These are phyloP conservation scores for Desmodus rotundus DNA, from an alignment of 2,113 vertebrate genomes.

Conservation along the genomic window DNA sequence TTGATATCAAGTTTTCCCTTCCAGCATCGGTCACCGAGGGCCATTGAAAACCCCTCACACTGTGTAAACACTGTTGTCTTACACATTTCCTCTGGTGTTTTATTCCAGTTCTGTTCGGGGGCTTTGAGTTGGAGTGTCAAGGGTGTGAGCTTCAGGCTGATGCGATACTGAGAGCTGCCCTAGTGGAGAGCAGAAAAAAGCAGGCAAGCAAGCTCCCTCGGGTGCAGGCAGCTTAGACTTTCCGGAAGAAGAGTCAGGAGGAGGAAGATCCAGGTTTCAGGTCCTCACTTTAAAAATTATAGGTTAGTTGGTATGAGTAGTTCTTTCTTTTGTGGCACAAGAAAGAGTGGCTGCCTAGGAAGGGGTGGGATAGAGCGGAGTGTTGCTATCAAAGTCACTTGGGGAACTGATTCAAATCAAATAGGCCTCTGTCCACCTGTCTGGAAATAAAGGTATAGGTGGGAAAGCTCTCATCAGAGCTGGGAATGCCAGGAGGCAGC, in stretches of 20 bases:
- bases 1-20: background rate
- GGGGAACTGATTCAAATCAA: background rate
- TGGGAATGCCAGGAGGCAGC: background rate
- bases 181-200: background rate
- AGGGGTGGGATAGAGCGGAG: no score
- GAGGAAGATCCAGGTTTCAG: background rate
- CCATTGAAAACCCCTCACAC: background rate
- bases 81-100: background rate
- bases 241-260: background rate
- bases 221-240: background rate
- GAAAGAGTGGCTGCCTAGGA: background rate
- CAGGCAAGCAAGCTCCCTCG: background rate
- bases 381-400: background rate
- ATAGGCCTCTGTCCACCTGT: background rate
- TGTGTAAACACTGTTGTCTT: background rate
- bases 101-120: background rate
- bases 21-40: background rate
- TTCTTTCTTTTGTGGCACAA: background rate
- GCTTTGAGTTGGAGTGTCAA: background rate
- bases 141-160: background rate
- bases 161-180: background rate
- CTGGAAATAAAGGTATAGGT: background rate
- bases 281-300: background rate
- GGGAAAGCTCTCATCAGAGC: background rate
- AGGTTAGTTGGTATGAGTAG: accelerated